A percentile compares a stretch with the other conserved stretches of the same genome.
Evolutionary conservation across 1,140 invertebrate species (phyloP).

Genomic region (Drosophila elegans): DNA sequence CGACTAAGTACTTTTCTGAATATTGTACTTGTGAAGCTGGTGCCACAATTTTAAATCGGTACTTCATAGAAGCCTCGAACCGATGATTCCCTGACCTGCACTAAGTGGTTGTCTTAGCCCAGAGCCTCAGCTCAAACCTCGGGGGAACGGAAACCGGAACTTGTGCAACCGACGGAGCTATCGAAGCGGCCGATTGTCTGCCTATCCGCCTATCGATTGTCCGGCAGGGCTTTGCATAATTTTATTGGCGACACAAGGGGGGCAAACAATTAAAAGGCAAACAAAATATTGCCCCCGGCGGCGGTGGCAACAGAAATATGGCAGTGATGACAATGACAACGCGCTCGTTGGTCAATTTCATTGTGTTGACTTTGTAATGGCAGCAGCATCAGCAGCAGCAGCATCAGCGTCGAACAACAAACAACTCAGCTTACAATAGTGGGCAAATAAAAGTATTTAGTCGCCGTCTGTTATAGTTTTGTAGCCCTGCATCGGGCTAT

Average conservation of each 20-base stretch:
- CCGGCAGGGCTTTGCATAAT: constrained; percentile 54
- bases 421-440: constrained; percentile 43
- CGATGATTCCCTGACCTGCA: neutral
- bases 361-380: constrained; percentile 56
- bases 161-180: constrained; percentile 33
- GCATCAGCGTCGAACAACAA: constrained; percentile 6
- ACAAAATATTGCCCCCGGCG: constrained; percentile 38
- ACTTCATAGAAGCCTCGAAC: too few species aligned
- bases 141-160: neutral
- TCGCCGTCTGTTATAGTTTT: constrained; percentile 10
- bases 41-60: too few species aligned
- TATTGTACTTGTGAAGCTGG: too few species aligned
- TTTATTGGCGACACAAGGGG: constrained; percentile 52
- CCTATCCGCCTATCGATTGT: constrained; percentile 25
- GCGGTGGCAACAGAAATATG: neutral
- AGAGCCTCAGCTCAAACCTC: neutral
- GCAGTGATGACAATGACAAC: constrained; percentile 29
- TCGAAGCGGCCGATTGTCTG: constrained; percentile 1
- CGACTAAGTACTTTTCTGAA: too few species aligned
- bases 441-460: constrained; percentile 52
- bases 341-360: constrained; percentile 44
- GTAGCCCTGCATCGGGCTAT: constrained; percentile 15
- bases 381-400: constrained; percentile 17
- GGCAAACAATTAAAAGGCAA: constrained; percentile 57
- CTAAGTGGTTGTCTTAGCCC: neutral